phyloP scores from a whole-genome alignment of 2,113 vertebrate genomes.

The Cyanoramphus novaezelandiae region DNA sequence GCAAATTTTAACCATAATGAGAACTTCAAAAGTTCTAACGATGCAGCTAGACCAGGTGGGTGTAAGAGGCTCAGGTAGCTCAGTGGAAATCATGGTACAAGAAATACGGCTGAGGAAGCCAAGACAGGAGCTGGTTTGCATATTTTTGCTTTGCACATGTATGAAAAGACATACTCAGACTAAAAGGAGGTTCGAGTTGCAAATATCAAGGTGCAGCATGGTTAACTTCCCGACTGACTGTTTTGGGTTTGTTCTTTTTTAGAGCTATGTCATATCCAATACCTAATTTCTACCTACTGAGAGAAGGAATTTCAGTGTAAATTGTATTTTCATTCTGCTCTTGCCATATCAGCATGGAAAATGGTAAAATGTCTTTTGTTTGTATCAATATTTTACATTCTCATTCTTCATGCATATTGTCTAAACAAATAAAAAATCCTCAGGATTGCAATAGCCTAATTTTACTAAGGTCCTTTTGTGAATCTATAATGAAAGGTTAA shows the following conservation, averaged over 20 bases:
- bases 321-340: neutral
- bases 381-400: conserved; percentile 4
- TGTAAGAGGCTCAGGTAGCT: neutral
- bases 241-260: neutral
- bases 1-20: neutral
- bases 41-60: neutral
- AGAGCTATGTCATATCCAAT: neutral
- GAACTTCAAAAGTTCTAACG: neutral
- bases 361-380: conserved; percentile 10
- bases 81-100: neutral
- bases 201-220: neutral
- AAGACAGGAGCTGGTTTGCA: neutral
- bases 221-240: conserved; percentile 15
- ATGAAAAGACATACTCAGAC: neutral
- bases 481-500: neutral
- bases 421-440: neutral
- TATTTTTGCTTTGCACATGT: neutral
- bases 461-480: neutral
- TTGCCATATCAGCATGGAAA: neutral
- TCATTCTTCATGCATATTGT: neutral
- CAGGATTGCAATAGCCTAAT: neutral
- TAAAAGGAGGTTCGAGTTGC: neutral
- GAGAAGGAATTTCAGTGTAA: neutral
- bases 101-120: neutral
- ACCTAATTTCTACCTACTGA: neutral